Conservation (phyloP, 2,888 invertebrate species). For the Meiosimyza platycephala region DNA sequence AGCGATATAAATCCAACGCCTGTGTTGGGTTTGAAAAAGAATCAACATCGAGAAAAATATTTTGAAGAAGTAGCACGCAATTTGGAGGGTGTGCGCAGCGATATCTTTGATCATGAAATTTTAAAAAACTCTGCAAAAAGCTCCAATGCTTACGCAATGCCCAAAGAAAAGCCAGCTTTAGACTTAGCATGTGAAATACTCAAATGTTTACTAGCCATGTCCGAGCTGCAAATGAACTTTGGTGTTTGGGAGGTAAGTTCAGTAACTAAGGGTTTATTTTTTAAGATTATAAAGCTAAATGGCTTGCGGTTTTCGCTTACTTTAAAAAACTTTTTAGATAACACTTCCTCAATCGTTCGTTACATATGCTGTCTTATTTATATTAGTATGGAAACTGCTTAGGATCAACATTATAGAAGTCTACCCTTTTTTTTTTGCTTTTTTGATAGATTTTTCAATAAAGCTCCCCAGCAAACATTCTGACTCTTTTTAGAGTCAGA, state of each 20-base stretch:
- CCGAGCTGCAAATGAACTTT: constrained; percentile 55
- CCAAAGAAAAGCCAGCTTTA: constrained; percentile 55
- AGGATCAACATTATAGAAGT: too few species aligned
- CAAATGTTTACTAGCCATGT: constrained; percentile 60
- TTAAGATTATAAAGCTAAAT: background rate
- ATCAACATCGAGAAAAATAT: constrained; percentile 65
- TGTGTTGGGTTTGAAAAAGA: constrained; percentile 58
- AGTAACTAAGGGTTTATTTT: background rate
- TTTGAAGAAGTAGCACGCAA: constrained; percentile 65
- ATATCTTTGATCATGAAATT: constrained; percentile 64
- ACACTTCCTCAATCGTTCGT: too few species aligned
- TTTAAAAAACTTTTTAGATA: too few species aligned
- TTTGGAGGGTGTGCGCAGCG: constrained; percentile 64
- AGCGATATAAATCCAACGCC: constrained; percentile 48
- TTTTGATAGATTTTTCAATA: too few species aligned
- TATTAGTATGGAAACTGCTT: too few species aligned
- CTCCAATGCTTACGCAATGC: constrained; percentile 59
- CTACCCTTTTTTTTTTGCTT: too few species aligned
- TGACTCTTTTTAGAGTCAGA: too few species aligned
- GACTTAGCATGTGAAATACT: constrained; percentile 62
- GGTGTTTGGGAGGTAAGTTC: constrained; percentile 56
- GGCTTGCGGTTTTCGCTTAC: too few species aligned
- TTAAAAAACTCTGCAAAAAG: constrained; percentile 55
- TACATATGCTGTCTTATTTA: too few species aligned
- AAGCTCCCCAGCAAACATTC: too few species aligned